Evolutionary conservation across 2,888 invertebrate genomes (phyloP), one percentile per base, ranked within the genome.

Genomic region (Tachina fera): DNA sequence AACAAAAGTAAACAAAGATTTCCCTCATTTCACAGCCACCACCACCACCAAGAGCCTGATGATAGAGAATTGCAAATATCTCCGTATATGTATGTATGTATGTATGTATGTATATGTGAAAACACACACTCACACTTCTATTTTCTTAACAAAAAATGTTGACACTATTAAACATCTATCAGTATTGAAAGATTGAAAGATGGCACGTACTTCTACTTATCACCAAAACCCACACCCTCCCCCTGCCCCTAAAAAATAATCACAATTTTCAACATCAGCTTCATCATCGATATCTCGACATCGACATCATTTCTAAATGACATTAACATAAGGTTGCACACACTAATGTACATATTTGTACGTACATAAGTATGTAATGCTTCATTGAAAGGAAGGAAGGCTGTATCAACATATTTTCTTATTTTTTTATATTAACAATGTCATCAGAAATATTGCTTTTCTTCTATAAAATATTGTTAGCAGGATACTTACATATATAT

Each of bases 361-460:
- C n/a, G 14, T n/a, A 49, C n/a, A n/a, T n/a, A n/a, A n/a, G n/a
- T n/a, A n/a, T n/a, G n/a, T n/a, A n/a, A n/a, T 41, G 10, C 41
- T 6, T 65, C 19, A 39, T 6, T 6, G 61, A 51, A 78, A 39
- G 22, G 14, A 31, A 11, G 9, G 60, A 58, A 56, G 16, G 31
- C 43, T 51, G 56, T 67, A 9, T 19, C 43, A 22, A 53, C 43
- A 51, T 45, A 31, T 31, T 31, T 31, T 31, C 31, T 31, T 31
- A 31, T 6, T 31, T 31, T 31, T 31, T 31, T 6, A 31, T 31
- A 31, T 31, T 31, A 11, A 63, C 79, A 63, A 79, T 83, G 71
- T 47, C 75, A 79, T 86, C 83, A 71, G 61, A 67, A 45, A 79
- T 71, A 79, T 83, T 60, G 11, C 13, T 45, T 49, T 70, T 77